phyloP scores from a whole-genome alignment of 2,113 vertebrate species.

The Gadus chalcogrammus region DNA sequence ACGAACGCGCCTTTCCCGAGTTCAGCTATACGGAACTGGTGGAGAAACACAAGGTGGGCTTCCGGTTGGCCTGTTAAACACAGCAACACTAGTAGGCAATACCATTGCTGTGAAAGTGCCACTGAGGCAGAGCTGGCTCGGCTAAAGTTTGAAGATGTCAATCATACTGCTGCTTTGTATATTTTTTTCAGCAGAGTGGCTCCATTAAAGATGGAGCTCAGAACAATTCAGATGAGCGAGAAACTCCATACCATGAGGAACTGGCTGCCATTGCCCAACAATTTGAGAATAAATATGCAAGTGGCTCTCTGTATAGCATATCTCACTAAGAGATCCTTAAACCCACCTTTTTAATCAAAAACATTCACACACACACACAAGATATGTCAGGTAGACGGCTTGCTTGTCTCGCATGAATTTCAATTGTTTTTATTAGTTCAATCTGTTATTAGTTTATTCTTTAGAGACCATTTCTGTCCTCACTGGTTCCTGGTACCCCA shows the following conservation, averaged over 20 bases:
- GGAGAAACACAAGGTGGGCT: slow-evolving; percentile 59
- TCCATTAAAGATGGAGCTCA: slow-evolving; percentile 39
- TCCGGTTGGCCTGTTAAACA: neutral
- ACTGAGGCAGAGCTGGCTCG: no score
- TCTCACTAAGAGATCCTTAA: neutral
- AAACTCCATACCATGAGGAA: slow-evolving; percentile 76
- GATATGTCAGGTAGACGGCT: neutral
- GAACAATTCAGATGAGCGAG: slow-evolving; percentile 55
- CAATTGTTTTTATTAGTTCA: no score
- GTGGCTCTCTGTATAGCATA: slow-evolving; percentile 29
- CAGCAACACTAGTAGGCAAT: neutral
- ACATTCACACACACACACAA: neutral
- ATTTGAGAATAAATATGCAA: slow-evolving; percentile 90
- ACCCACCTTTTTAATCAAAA: neutral
- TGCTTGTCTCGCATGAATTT: neutral
- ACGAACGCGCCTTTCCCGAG: slow-evolving; percentile 84
- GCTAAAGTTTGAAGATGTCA: no score
- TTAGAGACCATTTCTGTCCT: neutral
- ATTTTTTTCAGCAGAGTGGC: slow-evolving; percentile 16
- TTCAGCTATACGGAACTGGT: slow-evolving; percentile 86
- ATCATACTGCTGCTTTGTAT: no score
- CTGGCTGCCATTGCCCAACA: slow-evolving; percentile 77
- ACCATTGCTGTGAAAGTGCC: no score
- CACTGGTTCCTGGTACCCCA: no score
- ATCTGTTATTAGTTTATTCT: neutral